These are phyloP conservation scores for Dasypus novemcinctus DNA, from an alignment of 2,113 vertebrate species.

Conservation along the genomic window DNA sequence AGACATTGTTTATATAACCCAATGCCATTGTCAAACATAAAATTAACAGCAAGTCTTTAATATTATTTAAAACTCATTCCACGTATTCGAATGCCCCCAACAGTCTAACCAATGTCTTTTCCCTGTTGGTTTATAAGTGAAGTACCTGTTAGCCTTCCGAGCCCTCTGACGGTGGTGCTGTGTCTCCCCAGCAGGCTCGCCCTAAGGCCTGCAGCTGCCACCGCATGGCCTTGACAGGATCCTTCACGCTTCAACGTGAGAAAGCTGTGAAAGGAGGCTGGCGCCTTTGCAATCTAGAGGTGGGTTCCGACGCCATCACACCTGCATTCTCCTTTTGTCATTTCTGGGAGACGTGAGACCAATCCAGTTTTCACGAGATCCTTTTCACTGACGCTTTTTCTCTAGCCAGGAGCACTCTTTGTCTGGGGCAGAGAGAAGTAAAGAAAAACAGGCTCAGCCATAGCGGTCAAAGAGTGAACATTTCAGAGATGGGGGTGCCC, in stretches of 20 bases:
- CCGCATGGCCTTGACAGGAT: not conserved
- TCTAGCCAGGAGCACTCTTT: not conserved
- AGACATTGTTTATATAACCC: no score
- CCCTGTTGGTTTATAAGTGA: no score
- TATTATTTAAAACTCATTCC: not conserved
- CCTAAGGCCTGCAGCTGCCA: not conserved
- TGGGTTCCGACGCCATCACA: not conserved
- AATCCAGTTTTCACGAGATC: no score
- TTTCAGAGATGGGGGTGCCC: not conserved
- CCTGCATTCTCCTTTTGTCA: not conserved
- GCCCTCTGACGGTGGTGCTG: no score
- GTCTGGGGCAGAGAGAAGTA: not conserved
- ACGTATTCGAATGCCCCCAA: not conserved
- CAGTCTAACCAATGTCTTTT: no score
- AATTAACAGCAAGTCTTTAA: no score
- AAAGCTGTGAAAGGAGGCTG: not conserved
- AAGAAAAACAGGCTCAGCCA: not conserved
- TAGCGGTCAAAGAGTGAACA: not conserved
- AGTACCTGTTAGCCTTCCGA: not conserved
- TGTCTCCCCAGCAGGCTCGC: not conserved
- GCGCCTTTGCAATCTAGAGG: not conserved
- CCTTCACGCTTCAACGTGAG: not conserved
- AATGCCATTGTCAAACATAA: no score
- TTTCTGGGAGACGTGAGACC: not conserved
- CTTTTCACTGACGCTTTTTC: no score